Evolutionary conservation across 2,888 invertebrate genomes (phyloP).

Genomic region (Sesamia inferens): DNA sequence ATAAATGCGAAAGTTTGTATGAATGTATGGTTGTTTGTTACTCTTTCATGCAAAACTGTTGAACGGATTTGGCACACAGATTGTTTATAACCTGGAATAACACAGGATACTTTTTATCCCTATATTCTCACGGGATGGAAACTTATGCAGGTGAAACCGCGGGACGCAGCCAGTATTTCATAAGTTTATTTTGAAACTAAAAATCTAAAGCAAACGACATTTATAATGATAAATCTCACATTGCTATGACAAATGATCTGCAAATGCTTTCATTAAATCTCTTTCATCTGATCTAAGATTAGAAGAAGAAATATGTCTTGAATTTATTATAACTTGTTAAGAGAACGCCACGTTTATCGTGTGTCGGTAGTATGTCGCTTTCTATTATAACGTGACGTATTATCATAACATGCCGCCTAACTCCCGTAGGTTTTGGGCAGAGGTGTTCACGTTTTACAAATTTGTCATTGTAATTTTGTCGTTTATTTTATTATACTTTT

Average conservation of each 20-base stretch:
- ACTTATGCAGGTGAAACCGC: too few species aligned
- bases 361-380: not conserved
- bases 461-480: too few species aligned
- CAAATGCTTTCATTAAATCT: constrained; percentile 38
- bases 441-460: not conserved
- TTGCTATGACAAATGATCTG: constrained; percentile 37
- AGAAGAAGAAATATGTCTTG: constrained; percentile 28
- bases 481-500: too few species aligned
- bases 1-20: too few species aligned
- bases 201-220: constrained; percentile 14
- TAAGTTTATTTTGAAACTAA: constrained; percentile 25
- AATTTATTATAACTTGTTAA: constrained; percentile 31
- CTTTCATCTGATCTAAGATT: constrained; percentile 48
- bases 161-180: not conserved
- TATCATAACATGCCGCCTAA: not conserved
- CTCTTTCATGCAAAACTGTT: too few species aligned
- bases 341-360: not conserved
- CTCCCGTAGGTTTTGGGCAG: not conserved
- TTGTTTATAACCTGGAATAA: too few species aligned
- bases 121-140: too few species aligned
- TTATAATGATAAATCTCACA: constrained; percentile 38
- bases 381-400: not conserved
- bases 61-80: too few species aligned
- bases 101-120: too few species aligned
- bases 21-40: too few species aligned